These are phyloP conservation scores for Drosophila cyrtoloma DNA, from an alignment of 2,888 invertebrate species.

Conservation along the genomic window DNA sequence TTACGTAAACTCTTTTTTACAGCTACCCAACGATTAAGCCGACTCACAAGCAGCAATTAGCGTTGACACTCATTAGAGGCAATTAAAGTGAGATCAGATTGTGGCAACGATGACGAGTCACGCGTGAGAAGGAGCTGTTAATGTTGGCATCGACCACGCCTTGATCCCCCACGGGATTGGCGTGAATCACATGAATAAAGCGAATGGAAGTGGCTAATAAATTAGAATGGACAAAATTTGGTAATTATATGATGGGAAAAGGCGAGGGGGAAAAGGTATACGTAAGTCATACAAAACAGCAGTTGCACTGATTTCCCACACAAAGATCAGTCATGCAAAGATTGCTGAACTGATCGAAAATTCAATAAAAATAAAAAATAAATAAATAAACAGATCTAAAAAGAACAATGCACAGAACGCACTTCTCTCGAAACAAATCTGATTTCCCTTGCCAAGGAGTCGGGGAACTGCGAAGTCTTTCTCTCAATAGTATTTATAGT, in stretches of 20 bases:
- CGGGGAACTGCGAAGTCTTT: neutral
- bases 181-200: conserved; percentile 50
- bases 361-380: neutral
- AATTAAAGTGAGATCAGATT: conserved; percentile 78
- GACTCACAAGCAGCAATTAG: conserved; percentile 72
- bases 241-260: conserved; percentile 37
- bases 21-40: conserved; percentile 36
- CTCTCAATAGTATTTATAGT: neutral
- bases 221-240: conserved; percentile 58
- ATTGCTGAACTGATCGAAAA: neutral
- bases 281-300: neutral
- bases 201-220: conserved; percentile 52
- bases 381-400: neutral
- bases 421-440: neutral
- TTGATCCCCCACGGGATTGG: conserved; percentile 25
- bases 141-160: conserved; percentile 49
- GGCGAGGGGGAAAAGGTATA: conserved; percentile 1
- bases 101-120: conserved; percentile 59
- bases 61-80: conserved; percentile 76
- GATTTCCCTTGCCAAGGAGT: neutral
- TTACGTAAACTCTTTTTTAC: conserved; percentile 27
- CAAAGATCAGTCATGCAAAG: neutral
- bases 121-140: conserved; percentile 57
- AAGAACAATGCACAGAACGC: neutral
- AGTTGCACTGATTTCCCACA: conserved; percentile 14